These are phyloP conservation scores for Tetramorium simillimum DNA, from an alignment of 1,140 invertebrate species.

Conservation along the genomic window DNA sequence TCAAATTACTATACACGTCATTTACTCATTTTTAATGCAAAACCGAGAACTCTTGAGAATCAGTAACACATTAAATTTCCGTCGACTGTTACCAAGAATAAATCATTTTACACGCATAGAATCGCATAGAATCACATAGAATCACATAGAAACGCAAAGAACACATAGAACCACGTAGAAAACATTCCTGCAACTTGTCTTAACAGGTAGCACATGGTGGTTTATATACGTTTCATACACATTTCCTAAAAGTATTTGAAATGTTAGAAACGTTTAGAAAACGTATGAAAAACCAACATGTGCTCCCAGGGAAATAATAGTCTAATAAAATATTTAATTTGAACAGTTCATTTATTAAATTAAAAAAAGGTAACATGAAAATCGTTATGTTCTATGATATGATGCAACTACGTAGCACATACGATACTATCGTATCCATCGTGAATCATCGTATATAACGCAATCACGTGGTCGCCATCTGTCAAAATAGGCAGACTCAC, in stretches of 20 bases:
- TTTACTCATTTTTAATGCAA: neutral
- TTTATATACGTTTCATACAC: too few relatives aligned
- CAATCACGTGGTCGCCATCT: constrained; percentile 54
- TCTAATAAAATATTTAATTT: neutral
- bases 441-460: constrained; percentile 63
- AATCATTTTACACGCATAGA: too few relatives aligned
- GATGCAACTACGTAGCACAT: constrained; percentile 25
- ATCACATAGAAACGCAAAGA: too few relatives aligned
- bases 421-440: neutral
- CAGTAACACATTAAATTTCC: neutral
- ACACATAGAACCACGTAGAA: too few relatives aligned
- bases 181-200: neutral
- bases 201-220: too few relatives aligned
- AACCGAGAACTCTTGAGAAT: neutral
- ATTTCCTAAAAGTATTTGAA: too few relatives aligned
- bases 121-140: too few relatives aligned
- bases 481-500: constrained; percentile 73
- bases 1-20: too few relatives aligned
- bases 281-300: too few relatives aligned
- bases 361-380: neutral
- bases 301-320: too few relatives aligned
- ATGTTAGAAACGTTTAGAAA: too few relatives aligned
- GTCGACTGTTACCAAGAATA: neutral
- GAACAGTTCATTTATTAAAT: neutral
- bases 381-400: neutral